Conservation (phyloP, 2,113 vertebrate genomes). For the Laterallus jamaicensis region DNA sequence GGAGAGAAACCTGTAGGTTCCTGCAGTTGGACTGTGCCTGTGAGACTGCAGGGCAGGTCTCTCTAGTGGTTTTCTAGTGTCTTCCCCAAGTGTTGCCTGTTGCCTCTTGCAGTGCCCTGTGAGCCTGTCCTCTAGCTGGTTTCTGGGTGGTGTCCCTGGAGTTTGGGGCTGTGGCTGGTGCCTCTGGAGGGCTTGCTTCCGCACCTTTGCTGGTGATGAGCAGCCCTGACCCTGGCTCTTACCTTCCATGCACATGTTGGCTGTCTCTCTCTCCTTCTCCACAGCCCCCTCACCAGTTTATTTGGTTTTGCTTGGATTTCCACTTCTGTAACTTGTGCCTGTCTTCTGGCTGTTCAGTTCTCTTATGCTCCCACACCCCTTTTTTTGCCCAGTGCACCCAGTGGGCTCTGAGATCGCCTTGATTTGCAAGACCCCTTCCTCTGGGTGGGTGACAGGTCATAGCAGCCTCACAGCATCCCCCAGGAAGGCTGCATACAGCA, state of each 20-base stretch:
- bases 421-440: not conserved
- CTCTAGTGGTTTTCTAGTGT: not conserved
- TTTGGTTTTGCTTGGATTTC: not conserved
- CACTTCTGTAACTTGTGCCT: not conserved
- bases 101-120: not conserved
- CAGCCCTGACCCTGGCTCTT: not conserved
- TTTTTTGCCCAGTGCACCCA: not conserved
- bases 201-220: not conserved
- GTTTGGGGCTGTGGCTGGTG: not conserved
- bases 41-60: not conserved
- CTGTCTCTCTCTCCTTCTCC: not conserved
- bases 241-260: not conserved
- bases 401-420: not conserved
- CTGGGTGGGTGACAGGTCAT: not conserved
- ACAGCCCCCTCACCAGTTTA: not conserved
- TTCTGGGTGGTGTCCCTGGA: not conserved
- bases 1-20: not conserved
- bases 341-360: not conserved
- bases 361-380: not conserved
- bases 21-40: not conserved
- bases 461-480: fast-evolving
- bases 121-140: not conserved
- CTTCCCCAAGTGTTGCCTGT: not conserved
- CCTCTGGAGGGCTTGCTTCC: not conserved
- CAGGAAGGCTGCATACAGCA: not conserved